Evolutionary conservation across 2,797 vertebrate genomes (phyloP).

Genomic region (Intellagama lesueurii): DNA sequence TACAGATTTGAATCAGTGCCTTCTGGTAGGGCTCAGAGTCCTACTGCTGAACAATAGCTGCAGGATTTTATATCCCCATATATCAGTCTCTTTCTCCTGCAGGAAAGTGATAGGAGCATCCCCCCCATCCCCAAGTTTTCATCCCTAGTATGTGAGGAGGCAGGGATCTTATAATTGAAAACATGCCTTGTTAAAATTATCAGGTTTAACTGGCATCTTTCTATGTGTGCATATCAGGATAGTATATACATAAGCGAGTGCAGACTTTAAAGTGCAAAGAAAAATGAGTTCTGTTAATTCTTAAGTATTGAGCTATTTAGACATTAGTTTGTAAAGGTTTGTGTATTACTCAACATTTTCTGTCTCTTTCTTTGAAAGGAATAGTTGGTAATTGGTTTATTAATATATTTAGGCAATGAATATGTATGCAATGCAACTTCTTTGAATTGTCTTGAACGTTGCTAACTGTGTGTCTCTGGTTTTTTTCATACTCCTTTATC

Average conservation of each 20-base stretch:
- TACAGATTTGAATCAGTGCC: too few species aligned
- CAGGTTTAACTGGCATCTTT: not conserved
- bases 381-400: not conserved
- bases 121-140: not conserved
- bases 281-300: not conserved
- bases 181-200: not conserved
- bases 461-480: constrained; percentile 20
- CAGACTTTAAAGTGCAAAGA: not conserved
- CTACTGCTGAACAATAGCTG: not conserved
- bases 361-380: not conserved
- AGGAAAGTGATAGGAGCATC: not conserved
- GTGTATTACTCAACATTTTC: not conserved
- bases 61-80: not conserved
- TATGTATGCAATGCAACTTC: not conserved
- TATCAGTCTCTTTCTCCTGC: not conserved
- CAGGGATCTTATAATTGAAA: not conserved
- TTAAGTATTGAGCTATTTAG: not conserved
- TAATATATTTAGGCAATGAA: not conserved
- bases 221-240: too few species aligned
- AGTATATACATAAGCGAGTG: too few species aligned
- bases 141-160: not conserved
- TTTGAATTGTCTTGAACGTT: not conserved
- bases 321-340: not conserved
- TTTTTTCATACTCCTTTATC: constrained; percentile 50
- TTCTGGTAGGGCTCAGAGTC: not conserved